phyloP scores from a whole-genome alignment of 2,113 vertebrate species.

The Tenrec ecaudatus region DNA sequence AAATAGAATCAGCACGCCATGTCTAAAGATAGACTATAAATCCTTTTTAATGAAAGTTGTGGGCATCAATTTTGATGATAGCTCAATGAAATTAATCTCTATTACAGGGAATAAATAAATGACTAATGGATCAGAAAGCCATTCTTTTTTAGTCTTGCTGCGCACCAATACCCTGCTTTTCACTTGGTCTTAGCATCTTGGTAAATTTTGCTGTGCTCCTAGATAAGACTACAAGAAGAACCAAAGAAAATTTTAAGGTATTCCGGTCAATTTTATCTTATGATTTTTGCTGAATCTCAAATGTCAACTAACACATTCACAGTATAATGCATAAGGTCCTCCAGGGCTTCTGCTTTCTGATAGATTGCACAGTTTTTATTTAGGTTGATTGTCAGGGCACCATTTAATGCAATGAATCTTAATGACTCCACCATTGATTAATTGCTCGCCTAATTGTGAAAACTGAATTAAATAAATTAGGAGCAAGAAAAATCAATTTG shows the following conservation, averaged over 20 bases:
- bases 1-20: not conserved
- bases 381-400: slow-evolving; percentile 78
- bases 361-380: slow-evolving; percentile 71
- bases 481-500: slow-evolving; percentile 82
- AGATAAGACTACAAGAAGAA: not conserved
- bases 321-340: slow-evolving; percentile 35
- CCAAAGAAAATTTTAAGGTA: not conserved
- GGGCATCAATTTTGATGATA: not conserved
- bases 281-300: slow-evolving; percentile 15
- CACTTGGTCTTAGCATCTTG: not conserved
- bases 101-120: not conserved
- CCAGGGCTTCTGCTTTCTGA: slow-evolving; percentile 44
- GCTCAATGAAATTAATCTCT: not conserved
- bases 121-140: not conserved
- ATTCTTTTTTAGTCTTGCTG: not conserved
- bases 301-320: not conserved
- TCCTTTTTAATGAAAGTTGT: not conserved
- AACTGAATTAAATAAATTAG: slow-evolving; percentile 84
- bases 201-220: slow-evolving; percentile 3
- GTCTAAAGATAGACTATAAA: not conserved
- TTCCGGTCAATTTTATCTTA: slow-evolving; percentile 14
- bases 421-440: slow-evolving; percentile 82
- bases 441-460: slow-evolving; percentile 83
- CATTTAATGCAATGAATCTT: slow-evolving; percentile 81
- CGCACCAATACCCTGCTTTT: not conserved